Conservation (phyloP, 2,797 vertebrate genomes). For the Myotis findleyi region DNA sequence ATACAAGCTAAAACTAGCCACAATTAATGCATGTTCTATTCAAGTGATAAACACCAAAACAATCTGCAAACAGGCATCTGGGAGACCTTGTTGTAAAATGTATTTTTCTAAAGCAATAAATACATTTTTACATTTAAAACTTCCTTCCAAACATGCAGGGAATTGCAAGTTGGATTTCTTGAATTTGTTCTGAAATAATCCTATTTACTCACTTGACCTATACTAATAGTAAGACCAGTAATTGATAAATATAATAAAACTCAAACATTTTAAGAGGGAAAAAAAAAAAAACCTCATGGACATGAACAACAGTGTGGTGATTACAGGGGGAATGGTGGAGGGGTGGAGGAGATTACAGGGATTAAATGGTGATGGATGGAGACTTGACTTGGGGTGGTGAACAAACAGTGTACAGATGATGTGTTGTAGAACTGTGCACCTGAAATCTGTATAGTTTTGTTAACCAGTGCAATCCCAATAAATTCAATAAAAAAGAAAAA, state of each 20-base stretch:
- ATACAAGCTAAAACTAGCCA: neutral
- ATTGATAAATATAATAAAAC: neutral
- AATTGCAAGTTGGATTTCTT: neutral
- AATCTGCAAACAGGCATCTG: conserved; percentile 28
- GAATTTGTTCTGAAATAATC: neutral
- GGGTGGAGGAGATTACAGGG: neutral
- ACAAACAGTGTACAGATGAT: neutral
- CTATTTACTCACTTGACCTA: conserved; percentile 15
- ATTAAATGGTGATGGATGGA: neutral
- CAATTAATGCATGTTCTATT: neutral
- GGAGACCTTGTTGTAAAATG: neutral
- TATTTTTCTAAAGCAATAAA: neutral
- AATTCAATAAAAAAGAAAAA: neutral
- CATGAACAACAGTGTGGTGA: neutral
- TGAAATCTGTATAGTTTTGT: neutral
- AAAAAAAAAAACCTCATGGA: neutral
- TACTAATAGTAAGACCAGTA: neutral
- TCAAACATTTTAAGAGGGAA: neutral
- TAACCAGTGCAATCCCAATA: neutral
- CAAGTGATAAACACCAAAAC: conserved; percentile 1
- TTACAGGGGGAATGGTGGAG: neutral
- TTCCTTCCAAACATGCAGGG: neutral
- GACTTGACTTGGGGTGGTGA: neutral
- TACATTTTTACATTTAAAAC: neutral
- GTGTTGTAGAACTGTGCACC: neutral